Base-by-base conservation (phyloP, 2,888 invertebrate species). In the Trichopoda pennipes region DNA sequence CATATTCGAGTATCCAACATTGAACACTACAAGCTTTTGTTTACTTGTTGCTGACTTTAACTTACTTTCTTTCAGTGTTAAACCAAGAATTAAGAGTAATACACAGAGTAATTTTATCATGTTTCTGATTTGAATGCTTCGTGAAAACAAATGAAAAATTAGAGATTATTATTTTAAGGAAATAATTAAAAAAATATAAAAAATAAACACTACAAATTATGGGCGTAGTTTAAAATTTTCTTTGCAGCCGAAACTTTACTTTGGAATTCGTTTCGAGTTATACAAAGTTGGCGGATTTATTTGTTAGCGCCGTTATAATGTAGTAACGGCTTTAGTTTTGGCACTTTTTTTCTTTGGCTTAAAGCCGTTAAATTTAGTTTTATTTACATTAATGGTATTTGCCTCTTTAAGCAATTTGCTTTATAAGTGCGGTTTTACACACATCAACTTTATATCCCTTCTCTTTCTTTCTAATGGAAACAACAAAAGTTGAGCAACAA, bases 51-150 rank as follows among this genome's bases (percentile, higher is more conserved):
- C 12, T 16, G 42, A 14, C 42, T 44, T 16, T 12, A 3, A 21
- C 81, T 49, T 77, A 89, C 89, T 87, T 85, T 88, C 85, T 44
- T 72, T 61, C 16, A 82, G 3, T 14, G 47, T 51, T 19, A 82
- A 16, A 44, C 35, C 23, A n/a, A 84, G 75, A 12, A 87, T 8
- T 47, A 89, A 49, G n/a, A 86, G 32, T 0, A 80, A 38, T 38
- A 84, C 32, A 21, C 47, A 44, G 7, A 73, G 14, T n/a, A 63
- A 64, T 42, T 77, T 76, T n/a, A 35, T 49, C 58, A 75, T 75
- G 58, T 7, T 3, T 51, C 28, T 6, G 12, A 38, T 3, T 44
- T 44, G 3, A 44, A 4, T 16, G 14, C 16, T 44, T 16, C n/a
- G n/a, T 3, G 0, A 4, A n/a, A 44, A 7, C 12, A 6, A 14